Base-by-base conservation (phyloP, 2,888 invertebrate genomes). In the Eupithecia subumbrata region DNA sequence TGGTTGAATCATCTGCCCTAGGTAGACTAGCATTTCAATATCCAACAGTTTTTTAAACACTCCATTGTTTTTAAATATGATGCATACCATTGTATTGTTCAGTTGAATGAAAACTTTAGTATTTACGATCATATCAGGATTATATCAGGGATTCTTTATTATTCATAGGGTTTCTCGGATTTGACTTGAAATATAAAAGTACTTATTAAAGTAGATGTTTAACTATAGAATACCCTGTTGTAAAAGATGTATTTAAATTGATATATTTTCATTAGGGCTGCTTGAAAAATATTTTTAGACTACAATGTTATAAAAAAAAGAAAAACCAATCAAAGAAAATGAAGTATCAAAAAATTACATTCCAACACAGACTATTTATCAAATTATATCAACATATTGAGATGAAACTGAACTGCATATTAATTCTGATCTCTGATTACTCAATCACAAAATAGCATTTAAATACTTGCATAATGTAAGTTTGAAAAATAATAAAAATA, bases 41-140 rank as follows among this genome's bases (percentile, higher is more conserved):
- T 18, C 34, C 18, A 34, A 64, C 3, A 56, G 12, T 25, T 60
- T 60, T 2, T 64, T 34, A 34, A 34, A 64, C 34, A 64, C 34
- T 34, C 30, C 18, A 67, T 67, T 67, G 66, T 67, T 67, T n/a
- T 8, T 64, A n/a, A 66, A n/a, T n/a, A 40, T 67, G 4, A 40
- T 66, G 66, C 18, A 34, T 67, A 40, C 66, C 66, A 67, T 37
- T 66, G 34, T 66, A 66, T 34, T 67, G 40, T 67, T 67, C 66
- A 67, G 11, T 11, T 40, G 18, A n/a, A 67, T 37, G 66, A n/a
- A n/a, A n/a, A 67, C 40, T 37, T 40, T 22, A 56, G n/a, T 56
- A 56, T 56, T 56, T 56, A 56, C n/a, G n/a, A n/a, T n/a, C n/a
- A n/a, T n/a, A n/a, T n/a, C n/a, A n/a, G n/a, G n/a, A n/a, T n/a